Evolutionary conservation across 1,140 invertebrate species (phyloP), one percentile per base, ranked within the genome.

Genomic region (Lepidurus apus): DNA sequence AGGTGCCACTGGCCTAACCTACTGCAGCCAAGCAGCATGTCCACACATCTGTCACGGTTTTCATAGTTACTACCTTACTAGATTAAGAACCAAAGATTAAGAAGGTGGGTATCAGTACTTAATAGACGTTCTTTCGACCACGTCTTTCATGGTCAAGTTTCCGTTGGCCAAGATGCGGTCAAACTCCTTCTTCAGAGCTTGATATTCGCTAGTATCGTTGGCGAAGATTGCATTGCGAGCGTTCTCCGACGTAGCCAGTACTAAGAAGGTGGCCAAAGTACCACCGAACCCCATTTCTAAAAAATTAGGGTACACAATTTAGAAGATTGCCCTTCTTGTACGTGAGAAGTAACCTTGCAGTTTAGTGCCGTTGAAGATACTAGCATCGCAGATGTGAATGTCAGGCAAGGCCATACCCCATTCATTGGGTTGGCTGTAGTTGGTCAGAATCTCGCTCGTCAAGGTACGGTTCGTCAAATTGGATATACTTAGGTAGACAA

Each of bases 341-440:
- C 45, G 1, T 47, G 34, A 34, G 4, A 4, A 34, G 34, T 43
- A 45, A 79, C 78, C 74, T 47, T 74, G 24, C 10, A 79, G 78
- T 13, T 24, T 26, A 1, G 73, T 44, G 11, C 4, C 26, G n/a
- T 47, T 79, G 73, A 79, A 74, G 24, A 79, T 74, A 2, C 44
- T 74, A 9, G 78, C 75, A 42, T 79, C 78, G 21, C 78, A 79
- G 1, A 79, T 74, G n/a, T 79, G 78, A 11, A 79, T 79, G 26
- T 74, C 74, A 7, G 78, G 78, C 9, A 79, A 13, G 73, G 34
- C 26, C 78, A 79, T 74, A n/a, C 17, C 9, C 21, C 21, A 21
- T 65, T 21, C 53, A 21, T n/a, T 21, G 17, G 26, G 42, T 6
- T 75, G 42, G n/a, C 74, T 79, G 21, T 74, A 44, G 17, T 43